Base-by-base conservation (phyloP, 1,140 invertebrate species). In the Drosophila sp. region DNA sequence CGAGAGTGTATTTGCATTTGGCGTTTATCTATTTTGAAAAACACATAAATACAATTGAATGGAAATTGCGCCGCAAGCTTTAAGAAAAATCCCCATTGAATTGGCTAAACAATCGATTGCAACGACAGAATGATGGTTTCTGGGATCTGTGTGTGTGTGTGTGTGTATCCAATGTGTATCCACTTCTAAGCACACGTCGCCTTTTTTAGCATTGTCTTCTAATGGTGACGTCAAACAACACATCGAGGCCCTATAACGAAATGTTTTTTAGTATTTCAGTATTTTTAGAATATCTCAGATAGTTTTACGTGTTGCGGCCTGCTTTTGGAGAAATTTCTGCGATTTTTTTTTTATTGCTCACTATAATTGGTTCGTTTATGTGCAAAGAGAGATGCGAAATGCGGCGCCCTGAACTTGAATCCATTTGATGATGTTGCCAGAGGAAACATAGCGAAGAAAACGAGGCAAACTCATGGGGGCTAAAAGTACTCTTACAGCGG, bases 291-390 rank as follows among this genome's bases (percentile, higher is more conserved):
- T 47, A 57, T 10, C 65, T 69, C 74, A 57, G 17, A 63, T 85
- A 86, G 78, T 72, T 85, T 62, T 85, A 84, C 38, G 17, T 17
- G 17, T 8, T 35, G n/a, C 25, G 81, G 41, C 56, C 50, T 57
- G 44, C 35, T 40, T 66, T 80, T 85, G 81, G 63, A 73, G 62
- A 85, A 74, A 32, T 61, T 70, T 64, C 8, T 79, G 72, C 64
- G 56, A 63, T 66, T 79, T 47, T 60, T 72, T 79, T 84, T 86
- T 84, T 83, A 89, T 84, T 78, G 80, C 84, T 80, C 76, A 63
- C 84, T 89, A 89, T 87, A 84, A 87, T 89, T 89, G 84, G 84
- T 74, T 41, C 72, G 83, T 84, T 89, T 87, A 77, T 68, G 76
- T 77, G 58, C 35, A 35, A 47, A 63, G 40, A 47, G 32, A 17